A percentile compares a stretch with the other conserved stretches of the same genome.
phyloP scores from a whole-genome alignment of 1,140 invertebrate species.

The Tetragnatha versicolor region DNA sequence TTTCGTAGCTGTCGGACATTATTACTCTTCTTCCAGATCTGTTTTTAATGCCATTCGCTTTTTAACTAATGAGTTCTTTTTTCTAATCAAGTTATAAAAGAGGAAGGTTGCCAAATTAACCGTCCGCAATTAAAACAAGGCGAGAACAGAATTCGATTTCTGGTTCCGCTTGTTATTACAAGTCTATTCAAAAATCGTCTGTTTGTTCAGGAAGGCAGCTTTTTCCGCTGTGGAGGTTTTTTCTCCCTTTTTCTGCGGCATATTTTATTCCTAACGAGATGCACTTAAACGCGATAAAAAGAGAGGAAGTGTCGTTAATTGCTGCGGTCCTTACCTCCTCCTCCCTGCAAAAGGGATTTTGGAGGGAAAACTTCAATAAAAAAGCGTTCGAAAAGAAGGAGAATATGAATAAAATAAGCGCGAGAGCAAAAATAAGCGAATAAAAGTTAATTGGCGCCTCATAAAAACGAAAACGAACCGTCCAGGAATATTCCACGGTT shows the following conservation, averaged over 20 bases:
- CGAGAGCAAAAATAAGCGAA: slow-evolving; percentile 16
- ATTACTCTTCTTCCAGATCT: background rate
- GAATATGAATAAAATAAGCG: background rate
- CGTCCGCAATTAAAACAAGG: background rate
- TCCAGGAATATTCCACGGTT: too few relatives aligned
- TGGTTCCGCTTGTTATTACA: background rate
- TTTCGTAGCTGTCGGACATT: background rate
- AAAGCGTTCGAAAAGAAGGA: background rate
- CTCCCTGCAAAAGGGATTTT: too few relatives aligned
- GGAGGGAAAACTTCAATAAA: slow-evolving; percentile 1
- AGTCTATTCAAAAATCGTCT: background rate
- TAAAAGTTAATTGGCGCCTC: slow-evolving; percentile 28
- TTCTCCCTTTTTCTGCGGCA: slow-evolving; percentile 18
- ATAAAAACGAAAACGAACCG: slow-evolving; percentile 27
- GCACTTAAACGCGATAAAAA: slow-evolving; percentile 46
- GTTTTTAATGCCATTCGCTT: background rate
- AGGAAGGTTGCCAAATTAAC: background rate
- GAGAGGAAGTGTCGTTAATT: slow-evolving; percentile 19
- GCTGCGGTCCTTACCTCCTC: background rate
- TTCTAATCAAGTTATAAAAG: slow-evolving; percentile 14
- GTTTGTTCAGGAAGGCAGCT: background rate
- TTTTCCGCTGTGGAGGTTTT: background rate
- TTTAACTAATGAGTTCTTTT: too few relatives aligned
- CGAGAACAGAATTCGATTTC: slow-evolving; percentile 12
- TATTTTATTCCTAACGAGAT: slow-evolving; percentile 40